Evolutionary conservation across 1,140 invertebrate genomes (phyloP).

Genomic region (Babylonia areolata): DNA sequence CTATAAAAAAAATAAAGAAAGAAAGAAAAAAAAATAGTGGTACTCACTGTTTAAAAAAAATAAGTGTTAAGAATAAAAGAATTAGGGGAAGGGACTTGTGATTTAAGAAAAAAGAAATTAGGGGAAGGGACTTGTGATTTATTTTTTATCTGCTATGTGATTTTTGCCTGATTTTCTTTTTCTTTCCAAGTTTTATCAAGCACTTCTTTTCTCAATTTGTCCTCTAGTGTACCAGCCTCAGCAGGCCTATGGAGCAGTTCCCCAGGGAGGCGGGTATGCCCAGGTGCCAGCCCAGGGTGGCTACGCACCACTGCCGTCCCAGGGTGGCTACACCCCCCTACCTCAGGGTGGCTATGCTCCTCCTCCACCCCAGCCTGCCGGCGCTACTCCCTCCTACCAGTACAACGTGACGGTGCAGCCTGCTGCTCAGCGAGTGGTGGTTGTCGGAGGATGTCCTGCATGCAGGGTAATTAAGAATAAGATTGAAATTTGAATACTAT

Average conservation of each 20-base stretch:
- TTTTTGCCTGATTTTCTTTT: too few species aligned
- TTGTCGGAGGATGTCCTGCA: constrained; percentile 88
- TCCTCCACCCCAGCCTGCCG: constrained; percentile 40
- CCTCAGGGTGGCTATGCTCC: constrained; percentile 32
- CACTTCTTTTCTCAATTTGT: too few species aligned
- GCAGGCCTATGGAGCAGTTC: constrained; percentile 46
- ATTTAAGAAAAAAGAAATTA: too few species aligned
- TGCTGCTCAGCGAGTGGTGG: constrained; percentile 80
- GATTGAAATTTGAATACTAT: too few species aligned
- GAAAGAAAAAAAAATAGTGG: too few species aligned
- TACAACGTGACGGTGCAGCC: constrained; percentile 54
- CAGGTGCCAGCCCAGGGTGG: neutral
- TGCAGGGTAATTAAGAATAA: constrained; percentile 81
- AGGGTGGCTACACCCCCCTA: constrained; percentile 2
- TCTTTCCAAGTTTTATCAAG: too few species aligned
- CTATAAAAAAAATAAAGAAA: too few species aligned
- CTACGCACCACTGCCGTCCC: constrained; percentile 8
- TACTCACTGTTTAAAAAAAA: too few species aligned
- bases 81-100: too few species aligned
- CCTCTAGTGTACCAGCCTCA: constrained; percentile 26
- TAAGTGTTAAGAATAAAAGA: too few species aligned
- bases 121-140: too few species aligned
- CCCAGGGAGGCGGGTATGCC: neutral
- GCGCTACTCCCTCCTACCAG: constrained; percentile 48
- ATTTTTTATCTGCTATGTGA: too few species aligned